phyloP scores from a whole-genome alignment of 2,113 vertebrate species.

The Sisor rabdophorus region DNA sequence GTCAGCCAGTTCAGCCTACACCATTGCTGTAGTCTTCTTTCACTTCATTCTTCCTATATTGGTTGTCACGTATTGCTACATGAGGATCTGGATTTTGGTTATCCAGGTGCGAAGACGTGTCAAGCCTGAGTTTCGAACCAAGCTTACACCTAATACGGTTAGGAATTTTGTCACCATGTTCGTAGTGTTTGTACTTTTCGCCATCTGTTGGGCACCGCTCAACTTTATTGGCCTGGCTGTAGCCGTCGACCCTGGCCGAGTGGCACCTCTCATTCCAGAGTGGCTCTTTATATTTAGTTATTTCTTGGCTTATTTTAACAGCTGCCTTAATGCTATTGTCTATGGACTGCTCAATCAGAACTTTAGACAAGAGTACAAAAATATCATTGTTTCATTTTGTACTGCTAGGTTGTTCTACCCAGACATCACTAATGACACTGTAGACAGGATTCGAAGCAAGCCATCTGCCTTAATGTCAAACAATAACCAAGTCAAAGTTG shows the following conservation, averaged over 20 bases:
- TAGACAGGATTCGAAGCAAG: slow-evolving; percentile 73
- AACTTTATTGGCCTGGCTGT: slow-evolving; percentile 82
- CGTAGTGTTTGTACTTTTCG: slow-evolving; percentile 82
- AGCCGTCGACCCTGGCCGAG: slow-evolving; percentile 67
- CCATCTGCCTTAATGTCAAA: slow-evolving; percentile 74
- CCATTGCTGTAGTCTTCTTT: slow-evolving; percentile 79
- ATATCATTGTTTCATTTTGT: slow-evolving; percentile 74
- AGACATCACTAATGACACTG: slow-evolving; percentile 73
- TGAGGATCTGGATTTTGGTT: slow-evolving; percentile 81
- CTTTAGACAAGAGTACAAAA: slow-evolving; percentile 80
- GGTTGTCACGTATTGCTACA: slow-evolving; percentile 78
- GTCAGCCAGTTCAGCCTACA: slow-evolving; percentile 77
- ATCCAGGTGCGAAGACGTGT: slow-evolving; percentile 77
- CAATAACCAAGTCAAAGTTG: slow-evolving; percentile 76
- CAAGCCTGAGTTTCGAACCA: slow-evolving; percentile 71
- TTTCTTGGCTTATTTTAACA: slow-evolving; percentile 65
- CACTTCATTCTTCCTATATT: slow-evolving; percentile 79
- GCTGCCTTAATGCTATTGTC: slow-evolving; percentile 65
- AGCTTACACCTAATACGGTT: slow-evolving; percentile 77
- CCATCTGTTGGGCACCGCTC: slow-evolving; percentile 83
- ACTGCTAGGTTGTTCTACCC: slow-evolving; percentile 71
- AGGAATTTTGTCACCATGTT: slow-evolving; percentile 86
- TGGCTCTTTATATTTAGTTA: slow-evolving; percentile 56
- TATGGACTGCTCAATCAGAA: slow-evolving; percentile 84
- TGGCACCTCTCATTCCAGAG: slow-evolving; percentile 60